These are phyloP conservation scores for Aculops lycopersici DNA, from an alignment of 1,140 invertebrate species.

Conservation along the genomic window DNA sequence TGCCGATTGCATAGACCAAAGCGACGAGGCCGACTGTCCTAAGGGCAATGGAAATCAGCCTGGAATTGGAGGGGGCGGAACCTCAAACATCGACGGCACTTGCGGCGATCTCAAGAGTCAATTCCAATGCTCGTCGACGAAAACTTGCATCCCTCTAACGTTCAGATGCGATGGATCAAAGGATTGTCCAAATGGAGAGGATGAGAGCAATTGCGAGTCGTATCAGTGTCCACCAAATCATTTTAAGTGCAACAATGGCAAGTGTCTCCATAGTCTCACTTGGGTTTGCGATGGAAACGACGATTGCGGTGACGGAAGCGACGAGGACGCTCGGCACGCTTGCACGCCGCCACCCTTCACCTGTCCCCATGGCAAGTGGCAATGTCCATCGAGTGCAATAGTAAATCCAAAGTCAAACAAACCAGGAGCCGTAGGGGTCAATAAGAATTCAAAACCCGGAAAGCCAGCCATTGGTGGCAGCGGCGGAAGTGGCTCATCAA, in stretches of 20 bases:
- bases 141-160: conserved; percentile 60
- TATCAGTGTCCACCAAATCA: conserved; percentile 17
- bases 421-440: no score
- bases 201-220: conserved; percentile 54
- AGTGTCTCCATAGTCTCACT: conserved; percentile 64
- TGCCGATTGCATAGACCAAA: conserved; percentile 56
- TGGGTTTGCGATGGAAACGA: conserved; percentile 82
- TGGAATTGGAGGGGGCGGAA: no score
- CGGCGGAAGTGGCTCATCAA: neutral
- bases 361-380: conserved; percentile 13
- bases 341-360: conserved; percentile 13
- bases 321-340: conserved; percentile 33
- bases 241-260: conserved; percentile 30
- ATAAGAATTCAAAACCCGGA: neutral
- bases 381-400: conserved; percentile 11
- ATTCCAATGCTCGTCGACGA: conserved; percentile 31
- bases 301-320: conserved; percentile 73
- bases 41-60: conserved; percentile 31
- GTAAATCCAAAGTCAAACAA: neutral
- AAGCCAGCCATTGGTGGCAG: neutral
- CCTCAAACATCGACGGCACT: neutral
- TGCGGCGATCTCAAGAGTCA: conserved; percentile 44
- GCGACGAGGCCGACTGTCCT: conserved; percentile 52
- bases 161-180: conserved; percentile 75
- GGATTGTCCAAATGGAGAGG: conserved; percentile 67